Evolutionary conservation across 2,888 invertebrate species (phyloP), one percentile per base, ranked within the genome.

Genomic region (Hirtodrosophila trivittata): DNA sequence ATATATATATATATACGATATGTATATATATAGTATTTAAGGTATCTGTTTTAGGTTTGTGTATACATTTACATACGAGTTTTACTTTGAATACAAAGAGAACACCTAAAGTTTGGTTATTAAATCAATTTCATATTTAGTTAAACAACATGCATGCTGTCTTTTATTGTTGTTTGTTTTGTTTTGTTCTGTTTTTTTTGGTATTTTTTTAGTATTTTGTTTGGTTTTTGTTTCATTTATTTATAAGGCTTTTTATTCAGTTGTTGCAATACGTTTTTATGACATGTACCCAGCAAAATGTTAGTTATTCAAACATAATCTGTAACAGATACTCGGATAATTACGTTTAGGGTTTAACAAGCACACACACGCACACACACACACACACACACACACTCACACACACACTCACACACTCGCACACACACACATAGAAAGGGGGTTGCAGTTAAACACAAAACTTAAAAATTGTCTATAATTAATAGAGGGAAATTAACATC

Each of bases 261-360:
- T n/a, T n/a, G n/a, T n/a, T n/a, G n/a, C n/a, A n/a, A n/a, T 64
- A 62, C 54, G 67, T 35, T 74, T 77, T 59, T 54, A 73, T 70
- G 70, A 70, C 70, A 70, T 70, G 63, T 65, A 72, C 69, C 64
- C 70, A 67, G 68, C 70, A 66, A 60, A 62, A 46, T 47, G 43
- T 9, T 57, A 57, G 12, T 58, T 54, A 46, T 38, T 69, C 18
- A 57, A 67, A 73, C 35, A 58, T 55, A 59, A 69, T 69, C 56
- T 43, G 60, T 68, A 74, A 63, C 12, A 58, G 49, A 72, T 57
- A 66, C 35, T 47, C 33, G 28, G 45, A 26, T n/a, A n/a, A 43
- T 33, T 54, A 39, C 54, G 47, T 39, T 52, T 41, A 63, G 50
- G 56, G 62, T 66, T 46, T 9, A 38, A 62, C 65, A 46, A 47